These are phyloP conservation scores for Lucilia cuprina DNA, from an alignment of 1,140 invertebrate genomes.

Conservation along the genomic window DNA sequence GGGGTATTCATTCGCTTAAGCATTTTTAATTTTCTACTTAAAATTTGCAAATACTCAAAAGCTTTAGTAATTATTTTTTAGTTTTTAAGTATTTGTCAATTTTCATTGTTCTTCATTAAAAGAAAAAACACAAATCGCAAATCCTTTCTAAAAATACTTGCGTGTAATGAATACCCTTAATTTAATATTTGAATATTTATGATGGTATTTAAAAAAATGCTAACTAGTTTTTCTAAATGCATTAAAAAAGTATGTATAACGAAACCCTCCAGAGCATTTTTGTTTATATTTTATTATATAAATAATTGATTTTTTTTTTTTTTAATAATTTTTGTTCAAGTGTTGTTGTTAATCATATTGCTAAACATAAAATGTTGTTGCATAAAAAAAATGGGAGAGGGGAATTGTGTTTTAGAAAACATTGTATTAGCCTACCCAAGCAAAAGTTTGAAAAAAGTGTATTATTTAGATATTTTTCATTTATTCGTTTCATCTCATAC, in stretches of 20 bases:
- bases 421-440: background rate
- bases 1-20: background rate
- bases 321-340: background rate
- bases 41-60: too few species aligned
- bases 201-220: background rate
- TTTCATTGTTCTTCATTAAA: background rate
- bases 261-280: slow-evolving; percentile 12
- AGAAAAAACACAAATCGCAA: too few species aligned
- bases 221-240: slow-evolving; percentile 8
- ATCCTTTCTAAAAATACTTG: background rate
- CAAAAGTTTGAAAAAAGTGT: background rate
- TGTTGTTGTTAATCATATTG: background rate
- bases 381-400: background rate
- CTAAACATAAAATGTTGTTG: background rate
- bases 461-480: background rate
- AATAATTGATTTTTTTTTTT: background rate
- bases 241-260: background rate
- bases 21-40: too few species aligned
- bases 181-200: background rate
- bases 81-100: background rate
- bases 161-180: background rate
- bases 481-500: background rate
- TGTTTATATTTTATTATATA: background rate
- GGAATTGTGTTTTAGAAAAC: background rate
- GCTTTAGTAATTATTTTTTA: too few species aligned